Evolutionary conservation across 2,113 vertebrate species (phyloP).

Genomic region (Fregetta grallaria): DNA sequence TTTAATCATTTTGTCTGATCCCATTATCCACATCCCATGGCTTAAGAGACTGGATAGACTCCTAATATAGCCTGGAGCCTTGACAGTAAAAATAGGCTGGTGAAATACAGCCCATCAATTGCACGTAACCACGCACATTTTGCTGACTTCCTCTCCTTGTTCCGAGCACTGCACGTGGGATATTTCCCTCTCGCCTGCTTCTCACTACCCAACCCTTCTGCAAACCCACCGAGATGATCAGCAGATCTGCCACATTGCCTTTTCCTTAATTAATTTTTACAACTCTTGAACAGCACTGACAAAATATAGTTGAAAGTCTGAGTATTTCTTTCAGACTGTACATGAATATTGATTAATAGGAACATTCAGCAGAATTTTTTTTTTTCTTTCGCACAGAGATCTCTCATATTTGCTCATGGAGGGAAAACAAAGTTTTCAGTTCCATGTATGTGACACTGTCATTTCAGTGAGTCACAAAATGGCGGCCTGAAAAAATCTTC

Average conservation of each 20-base stretch:
- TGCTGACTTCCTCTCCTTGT: not conserved
- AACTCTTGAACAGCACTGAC: not conserved
- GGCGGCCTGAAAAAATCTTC: not conserved
- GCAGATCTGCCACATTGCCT: not conserved
- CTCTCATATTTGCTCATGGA: not conserved
- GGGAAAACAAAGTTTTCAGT: not conserved
- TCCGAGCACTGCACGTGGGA: not conserved
- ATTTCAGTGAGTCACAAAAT: slow-evolving; percentile 26
- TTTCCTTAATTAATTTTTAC: not conserved
- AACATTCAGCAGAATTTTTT: not conserved
- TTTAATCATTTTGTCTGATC: slow-evolving; percentile 16
- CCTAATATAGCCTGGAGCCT: not conserved
- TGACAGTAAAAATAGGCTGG: not conserved
- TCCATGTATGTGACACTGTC: not conserved
- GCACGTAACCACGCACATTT: not conserved
- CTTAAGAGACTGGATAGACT: not conserved
- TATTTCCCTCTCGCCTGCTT: not conserved
- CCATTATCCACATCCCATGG: not conserved
- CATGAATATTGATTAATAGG: not conserved
- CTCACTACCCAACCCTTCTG: not conserved
- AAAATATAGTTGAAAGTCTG: not conserved
- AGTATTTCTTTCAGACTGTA: not conserved
- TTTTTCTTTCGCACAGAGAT: not conserved
- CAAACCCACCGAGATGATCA: not conserved
- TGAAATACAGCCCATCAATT: not conserved